phyloP scores from a whole-genome alignment of 2,888 invertebrate species.

The Trichogramma dendrolimi region DNA sequence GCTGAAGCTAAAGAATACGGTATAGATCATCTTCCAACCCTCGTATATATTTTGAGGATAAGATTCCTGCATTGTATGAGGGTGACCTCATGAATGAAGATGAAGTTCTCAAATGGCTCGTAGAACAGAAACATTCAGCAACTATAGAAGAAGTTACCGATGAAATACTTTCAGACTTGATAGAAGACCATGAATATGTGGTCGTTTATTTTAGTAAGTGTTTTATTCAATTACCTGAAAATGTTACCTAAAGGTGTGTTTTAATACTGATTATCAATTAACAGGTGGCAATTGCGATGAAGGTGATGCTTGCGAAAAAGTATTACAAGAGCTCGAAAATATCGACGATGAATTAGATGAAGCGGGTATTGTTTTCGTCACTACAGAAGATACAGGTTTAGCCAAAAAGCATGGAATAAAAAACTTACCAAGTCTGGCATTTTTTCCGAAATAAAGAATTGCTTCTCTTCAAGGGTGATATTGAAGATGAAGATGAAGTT shows the following conservation, averaged over 20 bases:
- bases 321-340: constrained; percentile 80
- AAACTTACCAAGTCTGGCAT: constrained; percentile 77
- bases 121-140: constrained; percentile 82
- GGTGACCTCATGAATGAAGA: constrained; percentile 89
- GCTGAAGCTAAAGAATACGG: constrained; percentile 88
- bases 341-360: constrained; percentile 92
- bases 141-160: constrained; percentile 93
- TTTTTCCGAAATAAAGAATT: constrained; percentile 90
- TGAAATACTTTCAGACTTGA: constrained; percentile 78
- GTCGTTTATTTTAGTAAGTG: constrained; percentile 87
- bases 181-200: constrained; percentile 87
- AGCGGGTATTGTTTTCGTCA: constrained; percentile 88
- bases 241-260: not conserved
- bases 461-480: constrained; percentile 76
- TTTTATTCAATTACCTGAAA: not conserved
- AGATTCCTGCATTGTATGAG: constrained; percentile 86
- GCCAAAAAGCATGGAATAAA: constrained; percentile 85
- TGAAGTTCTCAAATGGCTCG: constrained; percentile 83
- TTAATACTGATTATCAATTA: constrained; percentile 15
- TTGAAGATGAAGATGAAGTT: constrained; percentile 88
- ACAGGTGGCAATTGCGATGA: constrained; percentile 79
- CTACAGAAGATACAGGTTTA: constrained; percentile 76
- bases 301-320: constrained; percentile 80
- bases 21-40: constrained; percentile 78
- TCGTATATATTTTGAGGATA: constrained; percentile 87